These are phyloP conservation scores for Incurvaria masculella DNA, from an alignment of 2,888 invertebrate species.

Conservation along the genomic window DNA sequence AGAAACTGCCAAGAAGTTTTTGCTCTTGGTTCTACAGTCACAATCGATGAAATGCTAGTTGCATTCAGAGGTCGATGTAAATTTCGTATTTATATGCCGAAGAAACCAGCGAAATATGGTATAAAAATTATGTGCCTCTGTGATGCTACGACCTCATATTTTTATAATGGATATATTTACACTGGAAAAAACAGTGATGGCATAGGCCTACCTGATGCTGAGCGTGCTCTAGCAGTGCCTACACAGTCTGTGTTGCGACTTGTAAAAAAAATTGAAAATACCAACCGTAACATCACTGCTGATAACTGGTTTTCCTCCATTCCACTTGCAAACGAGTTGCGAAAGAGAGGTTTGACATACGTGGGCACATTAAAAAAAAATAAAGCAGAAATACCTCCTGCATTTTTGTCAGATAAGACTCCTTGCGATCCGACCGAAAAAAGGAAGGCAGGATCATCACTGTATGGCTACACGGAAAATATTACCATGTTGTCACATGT, in stretches of 20 bases:
- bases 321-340: neutral
- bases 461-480: neutral
- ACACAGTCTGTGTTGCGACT: neutral
- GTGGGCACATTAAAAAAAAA: constrained; percentile 1
- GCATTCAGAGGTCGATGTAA: neutral
- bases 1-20: neutral
- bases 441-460: neutral
- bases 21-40: neutral
- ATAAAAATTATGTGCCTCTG: neutral
- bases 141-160: neutral
- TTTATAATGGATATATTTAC: neutral
- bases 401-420: neutral
- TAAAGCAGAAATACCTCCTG: neutral
- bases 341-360: neutral
- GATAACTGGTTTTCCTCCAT: neutral
- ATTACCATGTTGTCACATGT: neutral
- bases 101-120: neutral
- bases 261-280: neutral
- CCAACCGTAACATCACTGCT: neutral
- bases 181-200: neutral
- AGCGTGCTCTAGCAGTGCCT: neutral
- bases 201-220: neutral
- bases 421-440: neutral
- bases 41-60: neutral
- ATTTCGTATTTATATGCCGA: neutral